Base-by-base conservation (phyloP, 2,797 vertebrate genomes). In the Borostomias antarcticus region DNA sequence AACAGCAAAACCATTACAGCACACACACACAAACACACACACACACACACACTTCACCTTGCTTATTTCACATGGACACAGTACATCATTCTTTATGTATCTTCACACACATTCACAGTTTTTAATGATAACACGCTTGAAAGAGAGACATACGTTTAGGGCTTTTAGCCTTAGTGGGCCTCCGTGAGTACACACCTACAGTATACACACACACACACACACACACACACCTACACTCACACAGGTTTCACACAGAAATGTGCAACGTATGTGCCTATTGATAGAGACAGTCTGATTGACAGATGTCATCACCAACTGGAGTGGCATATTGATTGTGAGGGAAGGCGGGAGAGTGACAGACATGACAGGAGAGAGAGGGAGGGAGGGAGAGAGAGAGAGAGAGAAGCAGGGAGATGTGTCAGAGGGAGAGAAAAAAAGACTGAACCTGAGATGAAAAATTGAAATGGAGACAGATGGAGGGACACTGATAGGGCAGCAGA, bases 381-480 rank as follows among this genome's bases (percentile, higher is more conserved):
- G 25, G 29, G 57, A 23, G 37, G 1, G 50, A 8, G 64, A 50
- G 58, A 72, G 71, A 10, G 54, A 64, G 47, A 43, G 37, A 19
- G 53, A 25, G 60, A 63, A 77, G 80, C 72, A 83, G 84, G 86
- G 82, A 81, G 81, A 59, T 66, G 33, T 76, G 17, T 25, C 75
- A 78, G 60, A 66, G 69, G 76, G 70, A 81, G 71, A 60, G 79
- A 77, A 57, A 40, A 19, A n/a, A 35, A 29, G 19, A n/a, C 1
- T 8, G 19, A 21, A 86, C 85, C 82, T 89, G 87, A 89, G 90
- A 89, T 90, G 84, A 89, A 84, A 90, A 88, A 88, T 86, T 87
- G 83, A 86, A 81, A 82, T 58, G 47, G 82, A 81, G 82, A 83
- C 77, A 76, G 83, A 86, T 88, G 82, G 76, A 82, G 78, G 68